Evolutionary conservation across 2,888 invertebrate genomes (phyloP), one percentile per base, ranked within the genome.

Genomic region (Copidosoma aretas): DNA sequence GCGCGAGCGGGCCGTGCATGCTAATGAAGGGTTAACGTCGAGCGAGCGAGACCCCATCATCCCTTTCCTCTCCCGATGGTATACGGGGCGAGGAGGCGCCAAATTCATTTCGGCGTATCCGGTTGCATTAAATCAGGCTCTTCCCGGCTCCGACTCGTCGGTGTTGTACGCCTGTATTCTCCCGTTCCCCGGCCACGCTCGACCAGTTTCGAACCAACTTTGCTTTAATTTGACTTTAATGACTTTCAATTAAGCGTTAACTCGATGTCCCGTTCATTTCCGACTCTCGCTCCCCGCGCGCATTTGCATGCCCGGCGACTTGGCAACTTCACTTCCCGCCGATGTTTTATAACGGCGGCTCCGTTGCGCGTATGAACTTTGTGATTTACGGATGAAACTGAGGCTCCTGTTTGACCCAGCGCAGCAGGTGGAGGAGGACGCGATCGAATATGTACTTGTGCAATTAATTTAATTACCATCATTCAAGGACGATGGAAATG

Each of bases 51-150:
- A 32, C 32, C 32, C 32, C 43, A 8, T 75, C 75, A 76, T 76
- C 77, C 76, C 78, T 73, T 66, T 61, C 64, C 71, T 46, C 43
- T 32, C 3, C 32, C 32, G 3, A 32, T 32, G 8, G 8, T 8
- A 32, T 8, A n/a, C n/a, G n/a, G 41, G 41, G 41, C 43, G 17
- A 46, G 17, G 57, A 56, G 66, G 68, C 57, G 17, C 43, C 46
- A 71, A 68, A 61, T 75, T 75, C 78, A 65, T 68, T 71, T 67
- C 64, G 65, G 78, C 69, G 76, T 73, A 75, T 69, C 72, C 73
- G 78, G 78, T 78, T 75, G 79, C 77, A 68, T 68, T 63, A 73
- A 71, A 71, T 68, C 71, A 76, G 79, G 79, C 70, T 76, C 75
- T 53, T 32, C 43, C 32, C 39, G 24, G 39, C 21, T 49, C n/a